phyloP scores from a whole-genome alignment of 2,797 vertebrate species.

The Graptemys geographica region DNA sequence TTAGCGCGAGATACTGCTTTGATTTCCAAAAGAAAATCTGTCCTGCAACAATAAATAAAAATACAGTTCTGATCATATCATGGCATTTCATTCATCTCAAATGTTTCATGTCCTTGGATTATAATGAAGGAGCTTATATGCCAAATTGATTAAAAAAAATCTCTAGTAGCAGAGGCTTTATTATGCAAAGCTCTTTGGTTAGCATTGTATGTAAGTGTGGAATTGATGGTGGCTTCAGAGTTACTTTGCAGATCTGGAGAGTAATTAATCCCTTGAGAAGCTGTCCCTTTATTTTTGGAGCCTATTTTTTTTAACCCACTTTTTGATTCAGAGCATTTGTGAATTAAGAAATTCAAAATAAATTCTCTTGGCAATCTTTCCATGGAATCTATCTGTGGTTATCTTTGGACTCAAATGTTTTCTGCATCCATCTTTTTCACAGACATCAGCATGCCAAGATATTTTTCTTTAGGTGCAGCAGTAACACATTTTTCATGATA shows the following conservation, averaged over 20 bases:
- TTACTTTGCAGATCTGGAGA: not conserved
- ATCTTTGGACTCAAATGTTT: not conserved
- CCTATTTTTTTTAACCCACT: not conserved
- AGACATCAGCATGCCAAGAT: not conserved
- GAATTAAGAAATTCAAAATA: not conserved
- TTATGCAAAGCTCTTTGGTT: not conserved
- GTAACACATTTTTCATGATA: not conserved
- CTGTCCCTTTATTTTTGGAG: not conserved
- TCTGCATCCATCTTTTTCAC: not conserved
- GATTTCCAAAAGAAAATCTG: not conserved
- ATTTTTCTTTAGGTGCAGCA: not conserved
- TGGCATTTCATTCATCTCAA: not conserved
- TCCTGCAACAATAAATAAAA: not conserved
- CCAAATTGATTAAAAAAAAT: not conserved
- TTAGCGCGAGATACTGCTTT: not conserved
- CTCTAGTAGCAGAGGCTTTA: not conserved
- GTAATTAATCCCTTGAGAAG: not conserved
- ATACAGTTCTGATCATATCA: not conserved
- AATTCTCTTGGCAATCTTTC: not conserved
- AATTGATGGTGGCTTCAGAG: not conserved
- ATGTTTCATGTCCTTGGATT: not conserved
- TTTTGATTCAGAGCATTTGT: not conserved
- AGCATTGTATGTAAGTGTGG: not conserved
- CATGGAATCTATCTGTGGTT: not conserved
- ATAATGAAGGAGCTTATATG: not conserved